Evolutionary conservation across 1,140 invertebrate genomes (phyloP).

Genomic region (Aphelinus certus): DNA sequence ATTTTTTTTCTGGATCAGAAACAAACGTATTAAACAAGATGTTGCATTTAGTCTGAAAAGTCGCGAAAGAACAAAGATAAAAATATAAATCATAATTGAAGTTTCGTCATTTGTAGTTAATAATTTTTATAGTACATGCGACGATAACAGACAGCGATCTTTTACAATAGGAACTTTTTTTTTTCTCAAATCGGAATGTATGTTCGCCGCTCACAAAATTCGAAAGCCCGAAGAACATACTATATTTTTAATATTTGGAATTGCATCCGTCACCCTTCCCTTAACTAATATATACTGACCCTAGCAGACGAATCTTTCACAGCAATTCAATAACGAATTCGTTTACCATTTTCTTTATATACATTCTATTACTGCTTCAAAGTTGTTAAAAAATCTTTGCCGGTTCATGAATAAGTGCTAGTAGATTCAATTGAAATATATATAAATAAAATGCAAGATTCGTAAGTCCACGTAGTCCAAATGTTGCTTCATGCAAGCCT

Average conservation of each 20-base stretch:
- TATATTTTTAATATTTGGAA: neutral
- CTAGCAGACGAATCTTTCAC: slow-evolving; percentile 16
- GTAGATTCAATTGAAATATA: neutral
- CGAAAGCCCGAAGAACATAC: neutral
- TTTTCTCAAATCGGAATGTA: slow-evolving; percentile 2
- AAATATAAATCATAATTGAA: neutral
- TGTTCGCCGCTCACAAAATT: neutral
- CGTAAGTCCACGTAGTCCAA: neutral
- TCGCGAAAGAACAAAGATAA: slow-evolving; percentile 1
- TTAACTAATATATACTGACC: slow-evolving; percentile 22
- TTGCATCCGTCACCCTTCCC: slow-evolving; percentile 40
- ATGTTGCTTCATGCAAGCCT: slow-evolving; percentile 6
- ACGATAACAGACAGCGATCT: slow-evolving; percentile 6
- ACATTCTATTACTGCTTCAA: neutral
- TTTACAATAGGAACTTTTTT: slow-evolving; percentile 32
- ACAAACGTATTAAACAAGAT: too few species aligned
- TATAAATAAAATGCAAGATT: slow-evolving; percentile 7
- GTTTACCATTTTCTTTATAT: slow-evolving; percentile 6
- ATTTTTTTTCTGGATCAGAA: too few species aligned
- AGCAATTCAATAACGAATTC: neutral
- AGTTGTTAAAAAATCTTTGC: neutral
- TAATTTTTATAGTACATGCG: slow-evolving; percentile 10
- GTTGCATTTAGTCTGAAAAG: too few species aligned
- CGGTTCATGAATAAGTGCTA: neutral
- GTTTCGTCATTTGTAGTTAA: neutral